A percentile compares a stretch with the other conserved stretches of the same genome.
These are phyloP conservation scores for Heterodera carotae DNA, from an alignment of 1,140 invertebrate genomes.

Conservation along the genomic window DNA sequence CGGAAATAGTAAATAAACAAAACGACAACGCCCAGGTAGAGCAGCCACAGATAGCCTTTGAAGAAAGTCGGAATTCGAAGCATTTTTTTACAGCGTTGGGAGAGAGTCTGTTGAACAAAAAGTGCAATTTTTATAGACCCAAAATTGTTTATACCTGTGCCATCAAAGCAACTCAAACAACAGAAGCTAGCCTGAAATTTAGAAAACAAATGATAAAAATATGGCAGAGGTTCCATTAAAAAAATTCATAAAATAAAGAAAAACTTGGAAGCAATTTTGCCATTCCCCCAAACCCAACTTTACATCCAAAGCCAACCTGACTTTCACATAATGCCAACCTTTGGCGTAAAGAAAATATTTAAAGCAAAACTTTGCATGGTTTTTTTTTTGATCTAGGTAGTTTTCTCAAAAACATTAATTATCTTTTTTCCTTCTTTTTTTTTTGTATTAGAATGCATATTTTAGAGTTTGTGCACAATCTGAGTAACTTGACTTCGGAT, in stretches of 20 bases:
- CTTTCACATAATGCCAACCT: no score
- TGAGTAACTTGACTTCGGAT: no score
- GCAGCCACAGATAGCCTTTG: slow-evolving; percentile 48
- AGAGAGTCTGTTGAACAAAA: slow-evolving; percentile 8
- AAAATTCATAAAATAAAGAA: background rate
- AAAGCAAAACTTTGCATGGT: no score
- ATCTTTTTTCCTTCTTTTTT: no score
- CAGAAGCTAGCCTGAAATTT: background rate
- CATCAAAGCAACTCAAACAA: background rate
- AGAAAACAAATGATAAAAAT: background rate
- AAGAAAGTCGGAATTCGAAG: slow-evolving; percentile 46
- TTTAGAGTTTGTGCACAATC: no score
- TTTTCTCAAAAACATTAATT: no score
- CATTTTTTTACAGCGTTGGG: slow-evolving; percentile 31
- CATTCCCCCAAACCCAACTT: no score
- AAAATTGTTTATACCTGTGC: background rate
- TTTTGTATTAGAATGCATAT: no score
- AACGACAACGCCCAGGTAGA: slow-evolving; percentile 38
- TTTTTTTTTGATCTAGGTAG: no score
- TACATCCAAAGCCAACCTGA: no score
- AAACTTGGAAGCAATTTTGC: no score
- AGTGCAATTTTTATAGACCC: background rate
- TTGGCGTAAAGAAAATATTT: no score
- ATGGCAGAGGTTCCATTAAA: background rate
- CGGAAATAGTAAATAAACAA: slow-evolving; percentile 47